These are phyloP conservation scores for Leucopsar rothschildi DNA, from an alignment of 2,113 vertebrate genomes.

Conservation along the genomic window DNA sequence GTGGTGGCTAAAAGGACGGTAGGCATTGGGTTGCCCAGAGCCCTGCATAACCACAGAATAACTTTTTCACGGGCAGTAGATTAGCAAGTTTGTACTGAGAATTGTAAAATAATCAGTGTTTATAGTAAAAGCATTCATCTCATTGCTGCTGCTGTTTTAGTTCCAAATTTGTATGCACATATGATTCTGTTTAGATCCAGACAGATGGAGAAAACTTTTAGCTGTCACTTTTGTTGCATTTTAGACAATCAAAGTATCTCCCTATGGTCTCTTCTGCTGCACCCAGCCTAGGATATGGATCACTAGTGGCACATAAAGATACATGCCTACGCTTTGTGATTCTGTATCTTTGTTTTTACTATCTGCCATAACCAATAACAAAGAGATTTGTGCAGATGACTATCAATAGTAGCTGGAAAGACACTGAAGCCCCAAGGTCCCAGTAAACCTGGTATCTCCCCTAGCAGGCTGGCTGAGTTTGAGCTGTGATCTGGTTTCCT, in stretches of 20 bases:
- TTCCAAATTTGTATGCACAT: neutral
- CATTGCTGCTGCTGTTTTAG: neutral
- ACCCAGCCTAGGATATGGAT: slow-evolving; percentile 19
- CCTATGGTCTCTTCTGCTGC: slow-evolving; percentile 12
- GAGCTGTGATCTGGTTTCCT: neutral
- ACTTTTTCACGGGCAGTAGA: neutral
- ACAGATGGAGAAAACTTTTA: slow-evolving; percentile 56
- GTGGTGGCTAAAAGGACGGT: neutral
- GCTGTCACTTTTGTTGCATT: slow-evolving; percentile 45
- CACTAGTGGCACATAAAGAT: slow-evolving; percentile 16
- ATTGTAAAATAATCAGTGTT: neutral
- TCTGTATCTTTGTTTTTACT: slow-evolving; percentile 19
- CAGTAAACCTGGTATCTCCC: neutral
- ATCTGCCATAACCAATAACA: slow-evolving; percentile 1
- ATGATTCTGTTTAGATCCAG: neutral
- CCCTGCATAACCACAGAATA: neutral
- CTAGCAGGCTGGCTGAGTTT: neutral
- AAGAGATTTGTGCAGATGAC: slow-evolving; percentile 27
- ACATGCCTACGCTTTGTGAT: neutral
- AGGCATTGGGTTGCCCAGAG: neutral
- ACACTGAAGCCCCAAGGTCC: neutral
- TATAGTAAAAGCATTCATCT: neutral
- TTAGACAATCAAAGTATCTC: slow-evolving; percentile 31
- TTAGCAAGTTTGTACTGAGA: neutral
- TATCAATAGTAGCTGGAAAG: neutral